Conservation (phyloP, 2,113 vertebrate species). For the Phylloscopus whistleri region DNA sequence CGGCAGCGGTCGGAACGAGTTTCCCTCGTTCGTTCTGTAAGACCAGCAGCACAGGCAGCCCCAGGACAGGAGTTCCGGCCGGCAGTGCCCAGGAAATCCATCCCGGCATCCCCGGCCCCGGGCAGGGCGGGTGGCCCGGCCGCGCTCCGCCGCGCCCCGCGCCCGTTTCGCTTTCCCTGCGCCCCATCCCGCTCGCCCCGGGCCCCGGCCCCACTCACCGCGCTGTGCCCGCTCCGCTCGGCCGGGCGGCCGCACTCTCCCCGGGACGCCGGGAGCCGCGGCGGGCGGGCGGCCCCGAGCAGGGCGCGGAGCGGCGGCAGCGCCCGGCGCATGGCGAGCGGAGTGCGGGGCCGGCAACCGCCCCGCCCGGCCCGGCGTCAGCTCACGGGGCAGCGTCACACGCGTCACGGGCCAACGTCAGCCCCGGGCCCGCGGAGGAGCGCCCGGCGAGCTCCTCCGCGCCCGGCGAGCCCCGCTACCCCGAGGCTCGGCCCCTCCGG, state of each 20-base stretch:
- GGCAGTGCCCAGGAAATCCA: background rate
- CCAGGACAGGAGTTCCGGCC: background rate
- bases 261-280: background rate
- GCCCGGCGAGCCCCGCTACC: background rate
- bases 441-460: background rate
- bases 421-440: background rate
- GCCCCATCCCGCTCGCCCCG: background rate
- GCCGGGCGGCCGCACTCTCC: background rate
- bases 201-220: background rate
- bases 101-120: background rate
- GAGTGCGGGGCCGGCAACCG: background rate
- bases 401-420: background rate
- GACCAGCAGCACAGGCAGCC: background rate
- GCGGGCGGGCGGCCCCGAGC: background rate
- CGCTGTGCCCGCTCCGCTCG: background rate
- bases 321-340: background rate
- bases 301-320: background rate
- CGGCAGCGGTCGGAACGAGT: background rate
- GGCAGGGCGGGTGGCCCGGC: background rate
- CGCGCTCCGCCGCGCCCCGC: background rate
- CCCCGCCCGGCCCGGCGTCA: background rate
- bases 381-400: background rate
- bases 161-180: background rate
- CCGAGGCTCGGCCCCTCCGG: background rate
- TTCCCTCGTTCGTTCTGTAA: background rate